Conservation (phyloP, 2,888 invertebrate species). For the Drosophila glabriapex region DNA sequence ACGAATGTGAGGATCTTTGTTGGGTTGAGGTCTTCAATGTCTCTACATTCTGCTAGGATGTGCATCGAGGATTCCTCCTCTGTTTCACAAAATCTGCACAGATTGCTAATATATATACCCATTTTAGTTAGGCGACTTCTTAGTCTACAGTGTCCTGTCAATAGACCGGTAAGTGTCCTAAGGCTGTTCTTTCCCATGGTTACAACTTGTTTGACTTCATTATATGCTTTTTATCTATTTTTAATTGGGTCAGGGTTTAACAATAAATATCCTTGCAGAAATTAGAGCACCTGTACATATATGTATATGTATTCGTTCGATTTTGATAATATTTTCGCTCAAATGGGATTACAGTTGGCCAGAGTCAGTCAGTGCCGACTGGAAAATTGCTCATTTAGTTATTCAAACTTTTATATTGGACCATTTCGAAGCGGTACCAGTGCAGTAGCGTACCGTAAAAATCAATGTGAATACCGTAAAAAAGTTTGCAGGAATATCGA, state of each 20-base stretch:
- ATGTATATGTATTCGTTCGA: neutral
- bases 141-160: too few relatives aligned
- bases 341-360: neutral
- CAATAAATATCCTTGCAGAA: neutral
- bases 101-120: too few relatives aligned
- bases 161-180: too few relatives aligned
- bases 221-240: neutral
- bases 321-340: neutral
- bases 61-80: too few relatives aligned
- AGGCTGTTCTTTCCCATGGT: too few relatives aligned
- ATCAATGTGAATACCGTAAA: neutral
- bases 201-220: too few relatives aligned
- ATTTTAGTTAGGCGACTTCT: too few relatives aligned
- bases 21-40: too few relatives aligned
- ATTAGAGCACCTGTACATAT: neutral
- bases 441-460: neutral
- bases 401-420: neutral
- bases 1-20: too few relatives aligned
- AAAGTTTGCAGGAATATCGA: neutral
- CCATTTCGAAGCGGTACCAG: neutral
- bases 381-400: neutral
- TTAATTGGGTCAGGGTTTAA: neutral
- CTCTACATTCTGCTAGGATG: too few relatives aligned
- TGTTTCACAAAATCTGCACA: too few relatives aligned
- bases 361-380: neutral